Evolutionary conservation across 1,140 invertebrate genomes (phyloP).

Genomic region (Drosophila kurseongensis): DNA sequence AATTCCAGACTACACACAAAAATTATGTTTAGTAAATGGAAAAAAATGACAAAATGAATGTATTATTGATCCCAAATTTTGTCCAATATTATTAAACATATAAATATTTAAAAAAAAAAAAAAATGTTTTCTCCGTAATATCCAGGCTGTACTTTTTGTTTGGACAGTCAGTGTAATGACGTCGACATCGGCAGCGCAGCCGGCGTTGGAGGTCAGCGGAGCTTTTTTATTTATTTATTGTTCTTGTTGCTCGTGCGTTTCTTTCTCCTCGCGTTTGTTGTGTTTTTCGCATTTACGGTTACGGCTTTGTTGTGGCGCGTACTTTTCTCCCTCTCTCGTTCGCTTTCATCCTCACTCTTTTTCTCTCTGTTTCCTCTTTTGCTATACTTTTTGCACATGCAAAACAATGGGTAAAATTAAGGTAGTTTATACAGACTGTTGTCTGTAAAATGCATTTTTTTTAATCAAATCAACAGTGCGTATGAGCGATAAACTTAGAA

Average conservation of each 20-base stretch:
- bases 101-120: no score
- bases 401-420: conserved; percentile 44
- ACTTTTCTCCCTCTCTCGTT: conserved; percentile 2
- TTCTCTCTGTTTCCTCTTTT: conserved; percentile 15
- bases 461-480: no score
- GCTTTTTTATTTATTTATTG: conserved; percentile 40
- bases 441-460: no score
- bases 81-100: no score
- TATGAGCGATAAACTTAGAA: no score
- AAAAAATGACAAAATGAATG: no score
- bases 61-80: no score
- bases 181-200: neutral
- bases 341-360: neutral
- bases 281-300: conserved; percentile 47
- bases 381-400: conserved; percentile 37
- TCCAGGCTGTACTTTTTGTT: no score
- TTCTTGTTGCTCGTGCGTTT: conserved; percentile 35
- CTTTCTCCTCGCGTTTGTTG: conserved; percentile 47
- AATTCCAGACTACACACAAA: conserved; percentile 17
- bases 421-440: conserved; percentile 6
- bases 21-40: neutral
- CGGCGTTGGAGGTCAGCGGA: conserved; percentile 43
- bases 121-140: no score
- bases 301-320: conserved; percentile 45
- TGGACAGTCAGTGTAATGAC: conserved; percentile 38